Evolutionary conservation across 2,113 vertebrate species (phyloP).

Genomic region (Lycocorax pyrrhopterus): DNA sequence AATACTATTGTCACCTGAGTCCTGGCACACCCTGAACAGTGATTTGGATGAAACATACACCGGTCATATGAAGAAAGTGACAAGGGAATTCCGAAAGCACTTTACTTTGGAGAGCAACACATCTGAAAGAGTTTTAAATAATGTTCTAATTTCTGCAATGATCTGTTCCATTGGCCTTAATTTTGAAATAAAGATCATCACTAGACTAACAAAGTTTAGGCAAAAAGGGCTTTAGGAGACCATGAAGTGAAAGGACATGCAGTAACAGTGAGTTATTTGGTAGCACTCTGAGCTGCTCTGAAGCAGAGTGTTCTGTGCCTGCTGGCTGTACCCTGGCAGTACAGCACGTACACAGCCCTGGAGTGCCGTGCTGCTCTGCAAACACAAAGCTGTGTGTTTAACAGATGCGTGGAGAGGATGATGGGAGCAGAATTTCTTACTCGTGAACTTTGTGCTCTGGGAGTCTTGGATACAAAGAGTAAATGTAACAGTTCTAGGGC

Average conservation of each 20-base stretch:
- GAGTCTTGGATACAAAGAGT: not conserved
- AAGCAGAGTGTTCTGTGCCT: not conserved
- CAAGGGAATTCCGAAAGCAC: not conserved
- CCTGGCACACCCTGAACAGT: not conserved
- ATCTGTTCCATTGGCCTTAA: not conserved
- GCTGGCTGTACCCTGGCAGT: not conserved
- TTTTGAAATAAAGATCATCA: not conserved
- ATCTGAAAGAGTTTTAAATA: not conserved
- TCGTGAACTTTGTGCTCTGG: not conserved
- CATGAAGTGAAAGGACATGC: not conserved
- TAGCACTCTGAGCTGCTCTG: not conserved
- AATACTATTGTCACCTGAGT: not conserved
- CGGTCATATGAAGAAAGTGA: fast-evolving
- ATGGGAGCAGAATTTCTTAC: not conserved
- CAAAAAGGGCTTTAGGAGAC: not conserved
- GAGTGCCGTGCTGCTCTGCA: not conserved
- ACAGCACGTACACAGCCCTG: not conserved
- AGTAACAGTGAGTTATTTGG: not conserved
- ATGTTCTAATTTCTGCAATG: not conserved
- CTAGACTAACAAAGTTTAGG: not conserved
- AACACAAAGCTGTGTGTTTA: not conserved
- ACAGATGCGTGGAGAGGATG: not conserved
- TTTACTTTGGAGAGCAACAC: not conserved
- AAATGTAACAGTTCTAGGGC: not conserved
- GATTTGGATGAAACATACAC: not conserved